Evolutionary conservation across 2,113 vertebrate genomes (phyloP), one percentile per base, ranked within the genome.

Genomic region (Strigops habroptila): DNA sequence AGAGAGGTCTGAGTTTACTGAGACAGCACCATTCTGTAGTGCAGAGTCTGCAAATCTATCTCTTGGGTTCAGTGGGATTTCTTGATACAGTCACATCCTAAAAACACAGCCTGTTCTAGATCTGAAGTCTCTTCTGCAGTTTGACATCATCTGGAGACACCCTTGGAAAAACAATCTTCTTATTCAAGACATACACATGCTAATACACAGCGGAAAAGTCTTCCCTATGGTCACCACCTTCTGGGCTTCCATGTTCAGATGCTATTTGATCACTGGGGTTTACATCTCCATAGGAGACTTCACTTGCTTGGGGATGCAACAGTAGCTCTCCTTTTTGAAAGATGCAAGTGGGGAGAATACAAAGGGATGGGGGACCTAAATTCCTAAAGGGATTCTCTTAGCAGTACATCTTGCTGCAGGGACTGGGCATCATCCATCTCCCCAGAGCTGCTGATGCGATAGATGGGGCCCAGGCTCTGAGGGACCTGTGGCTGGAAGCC

Each of bases 381-480:
- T n/a, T 33, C 31, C 30, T 23, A 22, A 5, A 31, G 21, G 33
- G 33, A n/a, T 27, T 24, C 8, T 31, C 27, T 33, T 16, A 37
- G 51, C 21, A 12, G 12, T 2, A 48, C 0, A 55, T 28, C 30
- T 8, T 41, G 22, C 46, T 53, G 63, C 63, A 24, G 30, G 25
- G 30, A 49, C 33, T 2, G 0, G 0, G n/a, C 3, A 3, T 5
- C 3, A 3, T 4, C 41, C 49, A 22, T 18, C 33, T 18, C 27
- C 78, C 31, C 73, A 23, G 33, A 28, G 55, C 60, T 53, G 81
- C 28, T 33, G 52, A 6, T 4, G 57, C 37, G 0, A 7, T 0
- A 18, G 12, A 6, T 0, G 18, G 49, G 24, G n/a, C 4, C 9
- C 55, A 1, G 8, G 37, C 53, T 59, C 71, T 0, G 0, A 0